Evolutionary conservation across 2,888 invertebrate genomes (phyloP).

Genomic region (Andrena flavipes): DNA sequence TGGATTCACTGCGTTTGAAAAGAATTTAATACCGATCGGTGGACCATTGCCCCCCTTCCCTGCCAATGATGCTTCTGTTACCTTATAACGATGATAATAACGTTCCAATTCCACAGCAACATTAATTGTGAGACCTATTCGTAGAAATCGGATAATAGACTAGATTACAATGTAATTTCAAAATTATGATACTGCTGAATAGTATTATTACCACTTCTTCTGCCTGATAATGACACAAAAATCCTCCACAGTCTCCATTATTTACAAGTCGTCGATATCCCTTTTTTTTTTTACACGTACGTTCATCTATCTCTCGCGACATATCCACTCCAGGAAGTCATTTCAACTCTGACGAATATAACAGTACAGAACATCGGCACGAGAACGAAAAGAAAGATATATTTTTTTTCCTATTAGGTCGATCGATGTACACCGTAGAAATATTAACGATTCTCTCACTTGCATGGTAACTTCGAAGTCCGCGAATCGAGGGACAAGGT

Average conservation of each 20-base stretch:
- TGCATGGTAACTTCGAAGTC: conserved; percentile 19
- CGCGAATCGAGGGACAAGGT: conserved; percentile 11
- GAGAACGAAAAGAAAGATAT: conserved; percentile 26
- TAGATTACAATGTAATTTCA: conserved; percentile 58
- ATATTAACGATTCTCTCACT: conserved; percentile 37
- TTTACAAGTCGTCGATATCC: conserved; percentile 52
- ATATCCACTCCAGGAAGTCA: conserved; percentile 43
- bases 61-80: conserved; percentile 35
- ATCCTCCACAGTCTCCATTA: conserved; percentile 39
- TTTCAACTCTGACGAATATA: conserved; percentile 40
- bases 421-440: conserved; percentile 44
- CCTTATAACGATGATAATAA: conserved; percentile 58
- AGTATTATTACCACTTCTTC: conserved; percentile 31
- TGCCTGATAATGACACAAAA: conserved; percentile 25
- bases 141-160: conserved; percentile 59
- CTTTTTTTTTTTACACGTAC: conserved; percentile 17
- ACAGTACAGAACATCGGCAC: conserved; percentile 41
- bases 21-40: conserved; percentile 47
- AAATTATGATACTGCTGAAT: conserved; percentile 39
- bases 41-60: conserved; percentile 30
- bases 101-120: conserved; percentile 71
- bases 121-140: conserved; percentile 63
- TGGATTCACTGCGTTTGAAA: conserved; percentile 48
- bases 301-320: conserved; percentile 33
- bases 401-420: conserved; percentile 46